phyloP scores from a whole-genome alignment of 2,797 vertebrate species.

The Glyptemys insculpta region DNA sequence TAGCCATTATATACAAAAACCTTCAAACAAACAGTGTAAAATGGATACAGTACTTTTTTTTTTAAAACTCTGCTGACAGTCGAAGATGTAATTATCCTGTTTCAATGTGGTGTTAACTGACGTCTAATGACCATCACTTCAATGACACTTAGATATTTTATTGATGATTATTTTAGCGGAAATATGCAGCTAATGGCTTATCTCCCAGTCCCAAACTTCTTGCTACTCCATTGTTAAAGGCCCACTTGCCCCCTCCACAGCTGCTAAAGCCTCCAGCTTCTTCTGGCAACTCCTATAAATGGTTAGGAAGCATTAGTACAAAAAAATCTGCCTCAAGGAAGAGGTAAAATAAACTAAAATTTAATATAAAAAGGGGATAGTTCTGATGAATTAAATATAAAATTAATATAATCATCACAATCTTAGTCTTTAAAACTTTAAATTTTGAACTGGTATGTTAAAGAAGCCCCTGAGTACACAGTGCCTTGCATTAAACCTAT shows the following conservation, averaged over 20 bases:
- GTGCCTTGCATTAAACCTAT: not conserved
- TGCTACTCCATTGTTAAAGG: not conserved
- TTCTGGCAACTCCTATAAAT: no score
- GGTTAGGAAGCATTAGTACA: no score
- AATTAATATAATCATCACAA: not conserved
- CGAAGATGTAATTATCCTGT: not conserved
- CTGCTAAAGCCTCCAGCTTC: no score
- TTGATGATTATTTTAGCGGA: not conserved
- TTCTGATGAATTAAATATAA: not conserved
- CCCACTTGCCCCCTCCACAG: not conserved
- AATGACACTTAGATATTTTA: not conserved
- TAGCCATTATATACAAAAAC: not conserved
- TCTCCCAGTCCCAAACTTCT: not conserved
- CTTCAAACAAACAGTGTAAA: not conserved
- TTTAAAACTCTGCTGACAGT: not conserved
- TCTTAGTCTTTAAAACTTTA: not conserved
- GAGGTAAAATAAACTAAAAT: not conserved
- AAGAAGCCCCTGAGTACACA: not conserved
- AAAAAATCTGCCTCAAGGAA: no score
- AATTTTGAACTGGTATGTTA: not conserved
- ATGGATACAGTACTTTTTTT: not conserved
- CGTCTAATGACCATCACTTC: not conserved
- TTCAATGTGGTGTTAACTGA: not conserved
- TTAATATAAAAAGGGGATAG: not conserved
- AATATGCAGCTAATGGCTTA: not conserved